A percentile compares a stretch with the other conserved stretches of the same genome.
These are phyloP conservation scores for Charadrius vociferus DNA, from an alignment of 2,113 vertebrate genomes.

Conservation along the genomic window DNA sequence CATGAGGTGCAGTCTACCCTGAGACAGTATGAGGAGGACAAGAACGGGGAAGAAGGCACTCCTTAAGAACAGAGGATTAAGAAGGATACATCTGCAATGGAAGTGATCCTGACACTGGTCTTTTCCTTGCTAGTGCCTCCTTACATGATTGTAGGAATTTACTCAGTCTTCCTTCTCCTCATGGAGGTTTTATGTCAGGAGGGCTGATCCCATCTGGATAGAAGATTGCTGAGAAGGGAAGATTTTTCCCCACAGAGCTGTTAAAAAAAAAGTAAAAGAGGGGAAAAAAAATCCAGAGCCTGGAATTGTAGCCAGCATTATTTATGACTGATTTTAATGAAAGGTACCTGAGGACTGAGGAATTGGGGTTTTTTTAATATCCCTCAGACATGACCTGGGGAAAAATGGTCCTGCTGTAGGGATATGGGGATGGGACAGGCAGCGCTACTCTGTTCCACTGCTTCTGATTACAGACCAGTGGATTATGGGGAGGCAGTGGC, in stretches of 20 bases:
- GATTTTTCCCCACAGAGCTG: not conserved
- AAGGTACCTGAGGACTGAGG: not conserved
- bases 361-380: not conserved
- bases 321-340: not conserved
- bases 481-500: not conserved
- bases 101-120: not conserved
- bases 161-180: not conserved
- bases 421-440: not conserved
- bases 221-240: not conserved
- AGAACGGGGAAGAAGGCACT: not conserved
- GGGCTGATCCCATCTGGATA: not conserved
- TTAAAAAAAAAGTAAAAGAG: not conserved
- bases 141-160: not conserved
- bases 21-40: not conserved
- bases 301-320: not conserved
- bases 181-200: rapidly evolving
- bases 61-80: not conserved
- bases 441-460: not conserved
- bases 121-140: not conserved
- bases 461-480: rapidly evolving
- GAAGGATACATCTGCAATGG: rapidly evolving
- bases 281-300: not conserved
- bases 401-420: not conserved
- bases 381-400: not conserved
- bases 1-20: not conserved